phyloP scores from a whole-genome alignment of 2,113 vertebrate genomes.

The Hippocampus barbouri region DNA sequence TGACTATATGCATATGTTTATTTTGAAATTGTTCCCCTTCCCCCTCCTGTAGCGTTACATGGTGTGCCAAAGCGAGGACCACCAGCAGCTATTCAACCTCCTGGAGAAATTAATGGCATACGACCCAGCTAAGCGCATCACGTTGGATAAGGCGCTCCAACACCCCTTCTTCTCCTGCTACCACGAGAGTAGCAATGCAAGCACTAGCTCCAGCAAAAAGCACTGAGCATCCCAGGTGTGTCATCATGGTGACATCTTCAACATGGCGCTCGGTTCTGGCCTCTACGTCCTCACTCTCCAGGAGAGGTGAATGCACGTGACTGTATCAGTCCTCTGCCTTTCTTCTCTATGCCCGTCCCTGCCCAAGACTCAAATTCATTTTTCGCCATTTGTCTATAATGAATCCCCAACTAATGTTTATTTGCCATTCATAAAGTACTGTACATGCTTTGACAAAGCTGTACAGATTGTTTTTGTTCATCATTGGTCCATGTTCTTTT shows the following conservation, averaged over 20 bases:
- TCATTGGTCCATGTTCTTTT: neutral
- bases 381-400: neutral
- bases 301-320: conserved; percentile 75
- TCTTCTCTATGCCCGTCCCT: conserved; percentile 7
- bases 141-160: conserved; percentile 84
- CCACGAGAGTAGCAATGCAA: conserved; percentile 60
- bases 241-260: neutral
- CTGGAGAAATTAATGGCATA: conserved; percentile 91
- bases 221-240: conserved; percentile 28
- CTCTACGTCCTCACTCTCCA: conserved; percentile 66
- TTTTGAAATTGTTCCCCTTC: neutral
- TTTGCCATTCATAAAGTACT: conserved; percentile 35
- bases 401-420: conserved; percentile 16
- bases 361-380: neutral
- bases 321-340: conserved; percentile 85
- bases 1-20: neutral
- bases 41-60: conserved; percentile 81
- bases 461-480: neutral
- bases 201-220: conserved; percentile 34
- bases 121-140: conserved; percentile 85
- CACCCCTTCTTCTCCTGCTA: conserved; percentile 85
- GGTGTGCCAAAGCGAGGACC: conserved; percentile 80
- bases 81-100: conserved; percentile 88
- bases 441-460: neutral
- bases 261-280: conserved; percentile 3